Evolutionary conservation across 2,113 vertebrate genomes (phyloP).

Genomic region (Arizona elegans): DNA sequence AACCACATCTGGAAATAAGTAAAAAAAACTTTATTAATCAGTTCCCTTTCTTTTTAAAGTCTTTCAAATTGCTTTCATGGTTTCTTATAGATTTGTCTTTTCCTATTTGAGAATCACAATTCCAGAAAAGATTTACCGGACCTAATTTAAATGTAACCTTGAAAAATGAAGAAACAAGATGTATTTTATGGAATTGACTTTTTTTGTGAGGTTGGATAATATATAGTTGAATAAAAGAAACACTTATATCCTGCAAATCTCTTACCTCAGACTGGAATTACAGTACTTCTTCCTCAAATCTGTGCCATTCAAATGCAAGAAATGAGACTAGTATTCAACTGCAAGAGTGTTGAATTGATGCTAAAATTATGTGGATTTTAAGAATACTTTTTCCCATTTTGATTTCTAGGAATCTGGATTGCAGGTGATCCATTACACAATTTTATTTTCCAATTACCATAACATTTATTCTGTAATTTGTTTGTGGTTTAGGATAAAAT

Average conservation of each 20-base stretch:
- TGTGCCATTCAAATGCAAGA: background rate
- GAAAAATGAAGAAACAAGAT: background rate
- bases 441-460: background rate
- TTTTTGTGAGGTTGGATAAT: background rate
- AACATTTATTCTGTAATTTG: background rate
- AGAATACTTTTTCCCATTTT: background rate
- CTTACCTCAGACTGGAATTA: background rate
- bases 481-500: background rate
- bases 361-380: background rate
- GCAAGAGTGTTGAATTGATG: background rate
- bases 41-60: background rate
- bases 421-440: background rate
- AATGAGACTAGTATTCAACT: background rate
- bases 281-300: no score
- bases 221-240: background rate
- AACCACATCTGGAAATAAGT: background rate
- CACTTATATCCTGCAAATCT: background rate
- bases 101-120: accelerated
- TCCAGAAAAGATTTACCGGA: background rate
- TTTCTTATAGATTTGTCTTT: background rate
- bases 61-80: background rate
- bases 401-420: background rate
- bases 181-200: background rate
- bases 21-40: background rate
- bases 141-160: background rate